These are phyloP conservation scores for Drosophila insularis DNA, from an alignment of 1,140 invertebrate species.

Conservation along the genomic window DNA sequence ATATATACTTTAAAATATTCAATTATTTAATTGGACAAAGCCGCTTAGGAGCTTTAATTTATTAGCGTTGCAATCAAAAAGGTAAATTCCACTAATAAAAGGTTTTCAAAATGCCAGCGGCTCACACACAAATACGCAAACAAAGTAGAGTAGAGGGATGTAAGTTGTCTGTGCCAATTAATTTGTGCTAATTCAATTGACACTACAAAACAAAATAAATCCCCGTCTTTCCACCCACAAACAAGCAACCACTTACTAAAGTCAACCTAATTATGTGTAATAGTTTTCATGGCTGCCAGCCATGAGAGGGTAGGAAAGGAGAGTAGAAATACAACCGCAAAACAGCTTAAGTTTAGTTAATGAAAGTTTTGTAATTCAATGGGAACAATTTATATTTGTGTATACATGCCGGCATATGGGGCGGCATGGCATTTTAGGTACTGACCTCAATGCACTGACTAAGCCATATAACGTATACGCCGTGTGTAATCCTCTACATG, in stretches of 20 bases:
- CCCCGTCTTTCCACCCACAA: not conserved
- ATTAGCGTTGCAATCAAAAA: not conserved
- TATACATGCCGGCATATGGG: no score
- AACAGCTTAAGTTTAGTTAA: conserved; percentile 55
- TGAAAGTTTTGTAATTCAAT: conserved; percentile 50
- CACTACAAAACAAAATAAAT: conserved; percentile 29
- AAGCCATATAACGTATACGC: conserved; percentile 45
- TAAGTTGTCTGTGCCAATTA: conserved; percentile 43
- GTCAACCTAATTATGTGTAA: conserved; percentile 61
- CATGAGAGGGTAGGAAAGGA: not conserved
- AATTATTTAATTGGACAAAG: not conserved
- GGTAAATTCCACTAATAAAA: not conserved
- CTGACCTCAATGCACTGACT: conserved; percentile 25
- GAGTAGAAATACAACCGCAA: conserved; percentile 27
- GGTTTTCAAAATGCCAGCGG: not conserved
- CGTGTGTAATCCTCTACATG: conserved; percentile 23
- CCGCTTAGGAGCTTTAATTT: not conserved
- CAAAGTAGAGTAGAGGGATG: no score
- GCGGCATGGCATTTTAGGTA: not conserved
- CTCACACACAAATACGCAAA: not conserved
- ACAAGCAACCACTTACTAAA: conserved; percentile 32
- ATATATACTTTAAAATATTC: not conserved
- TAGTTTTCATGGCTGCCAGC: conserved; percentile 50
- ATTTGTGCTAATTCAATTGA: conserved; percentile 60
- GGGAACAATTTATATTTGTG: conserved; percentile 22